Evolutionary conservation across 2,888 invertebrate genomes (phyloP).

Genomic region (Ormyrus nitidulus): DNA sequence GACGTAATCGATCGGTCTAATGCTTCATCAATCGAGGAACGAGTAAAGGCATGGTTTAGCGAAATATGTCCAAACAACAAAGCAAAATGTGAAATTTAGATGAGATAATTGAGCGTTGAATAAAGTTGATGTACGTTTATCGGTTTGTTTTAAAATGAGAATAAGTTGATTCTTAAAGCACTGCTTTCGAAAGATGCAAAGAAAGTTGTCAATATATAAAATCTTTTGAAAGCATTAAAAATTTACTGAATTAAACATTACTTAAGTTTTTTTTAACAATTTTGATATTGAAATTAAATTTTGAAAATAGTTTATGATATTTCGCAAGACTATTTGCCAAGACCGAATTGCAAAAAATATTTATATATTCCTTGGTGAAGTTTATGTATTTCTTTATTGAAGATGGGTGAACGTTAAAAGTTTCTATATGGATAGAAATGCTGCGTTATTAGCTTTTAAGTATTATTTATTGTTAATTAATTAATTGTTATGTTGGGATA

Average conservation of each 20-base stretch:
- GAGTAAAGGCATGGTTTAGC: neutral
- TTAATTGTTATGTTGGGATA: conserved; percentile 11
- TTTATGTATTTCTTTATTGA: neutral
- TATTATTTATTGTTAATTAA: conserved; percentile 12
- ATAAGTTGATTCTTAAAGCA: no score
- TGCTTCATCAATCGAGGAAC: conserved; percentile 16
- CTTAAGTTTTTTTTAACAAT: neutral
- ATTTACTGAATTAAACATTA: neutral
- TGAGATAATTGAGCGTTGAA: neutral
- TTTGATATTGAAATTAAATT: neutral
- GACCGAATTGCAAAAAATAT: neutral
- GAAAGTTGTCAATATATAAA: no score
- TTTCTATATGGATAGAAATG: conserved; percentile 1
- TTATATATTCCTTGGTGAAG: neutral
- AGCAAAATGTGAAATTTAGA: neutral
- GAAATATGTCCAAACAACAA: conserved; percentile 5
- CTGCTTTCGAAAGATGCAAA: no score
- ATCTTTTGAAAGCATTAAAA: neutral
- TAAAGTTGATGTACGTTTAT: neutral
- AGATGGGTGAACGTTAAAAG: neutral
- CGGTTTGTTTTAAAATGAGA: no score
- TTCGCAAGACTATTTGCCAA: neutral
- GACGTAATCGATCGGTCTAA: conserved; percentile 36
- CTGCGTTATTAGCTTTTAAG: neutral
- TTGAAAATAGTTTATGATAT: conserved; percentile 15